phyloP scores from a whole-genome alignment of 2,888 invertebrate species.

The Apamea epomidion region DNA sequence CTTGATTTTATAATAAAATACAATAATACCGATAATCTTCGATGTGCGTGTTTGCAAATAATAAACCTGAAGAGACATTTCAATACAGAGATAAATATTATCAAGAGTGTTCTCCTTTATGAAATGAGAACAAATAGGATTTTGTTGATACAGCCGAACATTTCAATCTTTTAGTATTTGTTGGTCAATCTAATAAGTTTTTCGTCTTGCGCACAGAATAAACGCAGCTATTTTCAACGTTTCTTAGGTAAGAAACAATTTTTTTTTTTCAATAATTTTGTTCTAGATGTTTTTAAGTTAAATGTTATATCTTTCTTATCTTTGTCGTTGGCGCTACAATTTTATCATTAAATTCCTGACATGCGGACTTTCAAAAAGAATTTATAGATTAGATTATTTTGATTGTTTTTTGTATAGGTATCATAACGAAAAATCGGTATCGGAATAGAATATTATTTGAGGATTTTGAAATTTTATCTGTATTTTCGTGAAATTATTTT shows the following conservation, averaged over 20 bases:
- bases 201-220: conserved; percentile 20
- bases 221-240: not conserved
- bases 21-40: conserved; percentile 31
- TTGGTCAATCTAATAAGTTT: conserved; percentile 23
- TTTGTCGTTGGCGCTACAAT: not conserved
- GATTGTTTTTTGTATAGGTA: not conserved
- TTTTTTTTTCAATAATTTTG: not conserved
- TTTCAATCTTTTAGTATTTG: conserved; percentile 31
- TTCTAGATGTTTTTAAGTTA: not conserved
- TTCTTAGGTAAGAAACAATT: conserved; percentile 21
- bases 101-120: conserved; percentile 21
- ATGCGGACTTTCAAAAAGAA: not conserved
- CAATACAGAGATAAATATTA: conserved; percentile 49
- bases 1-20: conserved; percentile 10
- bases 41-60: conserved; percentile 27
- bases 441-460: not conserved
- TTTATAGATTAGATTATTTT: conserved; percentile 3
- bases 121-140: conserved; percentile 26
- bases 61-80: conserved; percentile 30
- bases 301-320: not conserved
- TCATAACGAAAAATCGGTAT: not conserved
- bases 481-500: not conserved
- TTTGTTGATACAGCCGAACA: conserved; percentile 14
- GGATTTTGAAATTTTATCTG: not conserved
- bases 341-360: conserved; percentile 8